phyloP scores from a whole-genome alignment of 35 echinoderm and acorn worm species.

The Hemicentrotus pulcherrimus region DNA sequence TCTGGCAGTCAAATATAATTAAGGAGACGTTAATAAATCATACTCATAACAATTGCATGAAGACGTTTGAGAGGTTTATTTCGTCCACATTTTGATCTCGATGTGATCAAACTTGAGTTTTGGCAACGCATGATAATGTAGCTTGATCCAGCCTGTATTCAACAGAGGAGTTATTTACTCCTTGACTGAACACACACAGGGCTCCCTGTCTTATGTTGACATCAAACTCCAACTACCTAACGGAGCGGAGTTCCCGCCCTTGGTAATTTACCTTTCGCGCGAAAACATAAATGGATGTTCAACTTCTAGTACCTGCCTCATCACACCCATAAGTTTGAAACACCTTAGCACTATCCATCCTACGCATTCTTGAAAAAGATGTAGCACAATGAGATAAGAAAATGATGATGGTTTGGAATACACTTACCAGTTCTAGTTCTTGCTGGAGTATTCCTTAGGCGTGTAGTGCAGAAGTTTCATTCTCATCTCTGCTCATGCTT shows the following conservation, averaged over 20 bases:
- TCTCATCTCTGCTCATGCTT: not conserved
- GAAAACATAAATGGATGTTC: not conserved
- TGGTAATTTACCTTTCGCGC: not conserved
- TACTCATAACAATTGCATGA: too few relatives aligned
- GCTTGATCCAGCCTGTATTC: too few relatives aligned
- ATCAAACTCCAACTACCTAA: not conserved
- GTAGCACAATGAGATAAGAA: not conserved
- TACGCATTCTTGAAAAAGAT: not conserved
- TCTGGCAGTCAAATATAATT: too few relatives aligned
- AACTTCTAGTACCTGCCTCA: not conserved
- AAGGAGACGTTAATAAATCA: too few relatives aligned
- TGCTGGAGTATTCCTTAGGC: not conserved
- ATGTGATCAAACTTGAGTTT: too few relatives aligned
- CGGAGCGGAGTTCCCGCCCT: not conserved
- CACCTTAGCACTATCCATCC: not conserved
- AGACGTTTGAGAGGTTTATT: too few relatives aligned
- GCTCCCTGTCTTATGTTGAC: too few relatives aligned
- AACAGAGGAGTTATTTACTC: too few relatives aligned
- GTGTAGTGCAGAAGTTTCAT: not conserved
- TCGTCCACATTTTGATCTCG: too few relatives aligned
- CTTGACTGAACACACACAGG: too few relatives aligned
- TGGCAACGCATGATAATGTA: too few relatives aligned
- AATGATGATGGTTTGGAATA: not conserved
- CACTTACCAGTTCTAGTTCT: not conserved
- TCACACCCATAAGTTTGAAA: not conserved